These are phyloP conservation scores for Tiliacea aurago DNA, from an alignment of 2,888 invertebrate genomes.

Conservation along the genomic window DNA sequence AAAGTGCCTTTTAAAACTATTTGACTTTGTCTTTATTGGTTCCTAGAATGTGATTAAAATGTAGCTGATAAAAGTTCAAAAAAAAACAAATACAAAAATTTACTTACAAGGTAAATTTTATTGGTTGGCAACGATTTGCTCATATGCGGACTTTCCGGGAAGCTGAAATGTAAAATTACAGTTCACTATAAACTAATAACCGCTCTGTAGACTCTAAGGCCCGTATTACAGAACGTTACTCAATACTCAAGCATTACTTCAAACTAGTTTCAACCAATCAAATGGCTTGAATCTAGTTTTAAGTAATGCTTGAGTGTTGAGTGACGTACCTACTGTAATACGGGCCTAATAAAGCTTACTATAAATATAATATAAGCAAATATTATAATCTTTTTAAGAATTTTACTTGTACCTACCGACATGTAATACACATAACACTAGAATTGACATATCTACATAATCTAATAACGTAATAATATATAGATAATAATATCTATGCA, in stretches of 20 bases:
- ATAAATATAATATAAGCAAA: too few species aligned
- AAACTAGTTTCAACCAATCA: too few species aligned
- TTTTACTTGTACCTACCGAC: not conserved
- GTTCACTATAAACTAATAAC: not conserved
- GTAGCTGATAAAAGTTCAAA: not conserved
- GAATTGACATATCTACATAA: not conserved
- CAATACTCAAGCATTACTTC: too few species aligned
- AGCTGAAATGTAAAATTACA: not conserved
- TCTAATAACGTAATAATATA: not conserved
- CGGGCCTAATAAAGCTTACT: not conserved
- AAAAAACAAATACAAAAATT: too few species aligned
- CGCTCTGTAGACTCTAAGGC: not conserved
- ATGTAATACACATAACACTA: not conserved
- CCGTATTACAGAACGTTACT: too few species aligned
- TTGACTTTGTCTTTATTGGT: not conserved
- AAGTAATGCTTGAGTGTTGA: too few species aligned
- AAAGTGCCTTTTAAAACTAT: not conserved
- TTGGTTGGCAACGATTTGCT: not conserved
- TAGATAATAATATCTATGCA: not conserved
- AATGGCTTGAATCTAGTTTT: too few species aligned
- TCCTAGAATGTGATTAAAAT: not conserved
- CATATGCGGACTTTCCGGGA: not conserved
- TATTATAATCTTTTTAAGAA: too few species aligned
- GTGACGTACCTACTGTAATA: too few species aligned
- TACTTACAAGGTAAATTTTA: not conserved